Percentiles rank a stretch among this genome's conserved stretches.
These are phyloP conservation scores for Gymnopithys bicolor DNA, from an alignment of 2,797 vertebrate genomes.

Conservation along the genomic window DNA sequence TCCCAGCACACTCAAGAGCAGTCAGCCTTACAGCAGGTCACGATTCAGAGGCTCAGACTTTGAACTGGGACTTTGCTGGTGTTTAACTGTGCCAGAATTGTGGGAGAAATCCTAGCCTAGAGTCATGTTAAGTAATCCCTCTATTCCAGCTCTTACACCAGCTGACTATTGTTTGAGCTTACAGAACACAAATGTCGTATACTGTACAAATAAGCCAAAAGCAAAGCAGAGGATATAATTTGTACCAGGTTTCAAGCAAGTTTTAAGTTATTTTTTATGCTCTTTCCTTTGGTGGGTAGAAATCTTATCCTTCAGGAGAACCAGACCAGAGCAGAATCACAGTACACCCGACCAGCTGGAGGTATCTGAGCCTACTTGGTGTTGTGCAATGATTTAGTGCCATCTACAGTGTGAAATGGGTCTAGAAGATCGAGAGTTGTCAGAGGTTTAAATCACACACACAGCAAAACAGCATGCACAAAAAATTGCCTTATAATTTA, in stretches of 20 bases:
- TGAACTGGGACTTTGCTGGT: background rate
- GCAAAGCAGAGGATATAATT: background rate
- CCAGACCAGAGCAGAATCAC: background rate
- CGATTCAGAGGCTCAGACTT: fast-evolving
- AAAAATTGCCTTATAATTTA: background rate
- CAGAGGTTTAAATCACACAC: background rate
- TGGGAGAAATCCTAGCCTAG: background rate
- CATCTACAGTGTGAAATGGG: slow-evolving; percentile 49
- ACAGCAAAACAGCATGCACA: background rate
- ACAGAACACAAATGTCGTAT: background rate
- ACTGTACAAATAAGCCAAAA: background rate
- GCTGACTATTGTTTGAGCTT: background rate
- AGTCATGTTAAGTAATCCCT: background rate
- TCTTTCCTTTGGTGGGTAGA: background rate
- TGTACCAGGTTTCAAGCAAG: background rate
- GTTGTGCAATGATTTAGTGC: slow-evolving; percentile 20
- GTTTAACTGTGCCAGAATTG: background rate
- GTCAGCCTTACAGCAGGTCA: background rate
- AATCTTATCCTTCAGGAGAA: background rate
- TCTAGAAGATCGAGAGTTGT: background rate
- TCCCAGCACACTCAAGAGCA: background rate
- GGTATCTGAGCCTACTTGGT: background rate
- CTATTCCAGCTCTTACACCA: background rate
- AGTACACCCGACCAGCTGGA: background rate
- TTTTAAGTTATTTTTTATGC: background rate